Conservation (phyloP, 2,888 invertebrate genomes). For the Corythucha ciliata region DNA sequence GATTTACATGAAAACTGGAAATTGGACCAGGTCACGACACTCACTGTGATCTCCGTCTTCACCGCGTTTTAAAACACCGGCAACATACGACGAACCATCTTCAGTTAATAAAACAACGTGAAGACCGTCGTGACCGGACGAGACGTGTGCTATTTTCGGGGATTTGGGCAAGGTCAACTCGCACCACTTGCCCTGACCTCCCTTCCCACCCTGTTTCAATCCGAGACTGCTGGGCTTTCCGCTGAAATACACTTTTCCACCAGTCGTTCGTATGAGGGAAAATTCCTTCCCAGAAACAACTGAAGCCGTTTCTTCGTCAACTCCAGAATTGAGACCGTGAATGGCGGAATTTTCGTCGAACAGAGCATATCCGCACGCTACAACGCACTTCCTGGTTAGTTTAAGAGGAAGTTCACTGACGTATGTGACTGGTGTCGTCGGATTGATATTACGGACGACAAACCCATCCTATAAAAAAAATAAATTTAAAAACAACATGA, state of each 20-base stretch:
- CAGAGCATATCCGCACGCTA: constrained; percentile 60
- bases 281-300: constrained; percentile 86
- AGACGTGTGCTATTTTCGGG: constrained; percentile 64
- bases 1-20: neutral
- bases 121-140: constrained; percentile 87
- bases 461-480: constrained; percentile 57
- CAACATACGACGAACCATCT: constrained; percentile 81
- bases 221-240: constrained; percentile 81
- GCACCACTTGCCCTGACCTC: constrained; percentile 41
- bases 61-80: constrained; percentile 76
- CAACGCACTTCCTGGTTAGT: constrained; percentile 67
- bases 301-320: constrained; percentile 69
- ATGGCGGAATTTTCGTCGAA: constrained; percentile 57
- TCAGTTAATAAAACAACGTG: constrained; percentile 86
- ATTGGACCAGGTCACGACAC: constrained; percentile 31
- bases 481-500: neutral
- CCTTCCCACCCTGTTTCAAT: constrained; percentile 51
- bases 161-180: constrained; percentile 58
- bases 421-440: constrained; percentile 48
- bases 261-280: constrained; percentile 68
- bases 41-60: constrained; percentile 82
- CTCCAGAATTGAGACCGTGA: constrained; percentile 45
- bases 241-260: constrained; percentile 79
- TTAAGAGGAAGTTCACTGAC: constrained; percentile 62
- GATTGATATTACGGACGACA: constrained; percentile 63